A percentile compares a stretch with the other conserved stretches of the same genome.
phyloP scores from a whole-genome alignment of 2,888 invertebrate genomes.

The Biston betularia region DNA sequence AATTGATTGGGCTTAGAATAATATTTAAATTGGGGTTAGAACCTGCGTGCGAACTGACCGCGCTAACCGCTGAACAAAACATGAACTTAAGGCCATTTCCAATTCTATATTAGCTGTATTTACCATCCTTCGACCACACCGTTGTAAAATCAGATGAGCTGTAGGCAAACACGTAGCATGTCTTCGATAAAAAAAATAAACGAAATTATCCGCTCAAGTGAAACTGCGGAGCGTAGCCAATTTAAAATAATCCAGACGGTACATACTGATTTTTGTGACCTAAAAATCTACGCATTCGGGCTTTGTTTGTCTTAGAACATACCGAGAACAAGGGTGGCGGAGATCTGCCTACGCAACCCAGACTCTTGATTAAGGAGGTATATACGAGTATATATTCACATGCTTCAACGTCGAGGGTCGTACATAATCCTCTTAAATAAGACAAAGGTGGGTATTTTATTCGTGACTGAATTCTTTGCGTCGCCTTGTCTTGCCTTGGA shows the following conservation, averaged over 20 bases:
- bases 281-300: constrained; percentile 1
- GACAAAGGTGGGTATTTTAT: constrained; percentile 5
- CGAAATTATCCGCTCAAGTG: too few relatives aligned
- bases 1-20: neutral
- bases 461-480: constrained; percentile 5
- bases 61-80: too few relatives aligned
- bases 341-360: constrained; percentile 6
- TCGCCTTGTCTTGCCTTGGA: constrained; percentile 3
- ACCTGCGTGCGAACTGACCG: too few relatives aligned
- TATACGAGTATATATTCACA: neutral
- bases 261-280: constrained; percentile 3
- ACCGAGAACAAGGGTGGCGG: neutral
- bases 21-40: neutral
- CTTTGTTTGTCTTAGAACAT: constrained; percentile 8
- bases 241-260: neutral
- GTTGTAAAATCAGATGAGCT: too few relatives aligned
- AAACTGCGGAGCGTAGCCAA: neutral
- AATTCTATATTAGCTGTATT: too few relatives aligned
- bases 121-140: too few relatives aligned
- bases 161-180: too few relatives aligned
- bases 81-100: too few relatives aligned
- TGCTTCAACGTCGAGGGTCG: constrained; percentile 15
- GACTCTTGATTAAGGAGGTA: constrained; percentile 1
- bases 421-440: constrained; percentile 14
- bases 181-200: too few relatives aligned